Conservation (phyloP, 2,888 invertebrate species). For the Eledona agricola region DNA sequence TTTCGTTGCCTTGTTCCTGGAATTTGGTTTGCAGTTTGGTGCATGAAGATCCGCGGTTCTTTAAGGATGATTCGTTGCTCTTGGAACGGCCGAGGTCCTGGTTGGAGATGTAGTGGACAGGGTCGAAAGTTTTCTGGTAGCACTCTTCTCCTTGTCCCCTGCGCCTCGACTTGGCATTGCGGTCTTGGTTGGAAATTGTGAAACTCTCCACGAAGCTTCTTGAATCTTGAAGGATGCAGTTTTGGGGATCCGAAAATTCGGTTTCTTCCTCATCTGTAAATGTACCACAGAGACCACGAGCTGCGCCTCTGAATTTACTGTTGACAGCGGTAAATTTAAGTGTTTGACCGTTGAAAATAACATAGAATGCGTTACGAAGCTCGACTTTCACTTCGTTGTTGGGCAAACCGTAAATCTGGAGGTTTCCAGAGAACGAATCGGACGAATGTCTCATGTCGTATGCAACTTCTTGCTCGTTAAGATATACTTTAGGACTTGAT, state of each 20-base stretch:
- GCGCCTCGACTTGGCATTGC: slow-evolving; percentile 38
- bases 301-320: slow-evolving; percentile 64
- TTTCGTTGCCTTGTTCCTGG: slow-evolving; percentile 62
- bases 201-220: slow-evolving; percentile 68
- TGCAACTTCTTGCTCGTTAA: slow-evolving; percentile 61
- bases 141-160: slow-evolving; percentile 53
- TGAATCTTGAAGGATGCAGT: slow-evolving; percentile 65
- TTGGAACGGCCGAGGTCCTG: slow-evolving; percentile 52
- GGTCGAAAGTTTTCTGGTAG: slow-evolving; percentile 47
- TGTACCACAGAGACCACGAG: slow-evolving; percentile 73
- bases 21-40: slow-evolving; percentile 64
- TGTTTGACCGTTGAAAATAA: slow-evolving; percentile 69
- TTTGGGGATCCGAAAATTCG: slow-evolving; percentile 69
- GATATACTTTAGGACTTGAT: slow-evolving; percentile 53
- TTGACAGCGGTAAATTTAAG: slow-evolving; percentile 58
- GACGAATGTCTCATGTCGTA: slow-evolving; percentile 51
- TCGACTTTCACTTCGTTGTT: slow-evolving; percentile 68
- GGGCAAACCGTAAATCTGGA: slow-evolving; percentile 61
- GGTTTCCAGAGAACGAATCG: slow-evolving; percentile 58
- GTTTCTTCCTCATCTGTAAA: slow-evolving; percentile 68
- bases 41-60: slow-evolving; percentile 41
- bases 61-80: background rate
- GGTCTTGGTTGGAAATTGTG: slow-evolving; percentile 63
- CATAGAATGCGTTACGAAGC: slow-evolving; percentile 64
- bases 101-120: slow-evolving; percentile 62